A percentile compares a stretch with the other conserved stretches of the same genome.
Evolutionary conservation across 2,113 vertebrate genomes (phyloP).

Genomic region (Prinia subflava): DNA sequence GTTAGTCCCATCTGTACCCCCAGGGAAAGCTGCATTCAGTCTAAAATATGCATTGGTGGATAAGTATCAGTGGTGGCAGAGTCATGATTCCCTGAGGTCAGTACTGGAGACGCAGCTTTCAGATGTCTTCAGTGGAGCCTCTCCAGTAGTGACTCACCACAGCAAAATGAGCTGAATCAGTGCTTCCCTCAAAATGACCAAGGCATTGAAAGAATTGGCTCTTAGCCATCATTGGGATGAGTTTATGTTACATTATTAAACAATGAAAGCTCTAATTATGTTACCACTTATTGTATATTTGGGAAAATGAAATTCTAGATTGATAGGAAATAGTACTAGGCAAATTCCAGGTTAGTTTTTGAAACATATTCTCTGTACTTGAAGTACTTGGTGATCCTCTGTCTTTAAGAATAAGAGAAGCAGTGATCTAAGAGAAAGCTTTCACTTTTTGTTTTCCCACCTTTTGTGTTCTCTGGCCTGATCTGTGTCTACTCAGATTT

Average conservation of each 20-base stretch:
- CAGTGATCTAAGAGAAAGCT: not conserved
- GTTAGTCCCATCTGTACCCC: not conserved
- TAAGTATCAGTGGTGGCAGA: constrained; percentile 21
- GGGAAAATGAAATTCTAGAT: not conserved
- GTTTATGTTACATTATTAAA: not conserved
- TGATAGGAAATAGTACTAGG: not conserved
- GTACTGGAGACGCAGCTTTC: not conserved
- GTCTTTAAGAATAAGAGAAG: not conserved
- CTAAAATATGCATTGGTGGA: not conserved
- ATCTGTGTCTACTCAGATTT: not conserved
- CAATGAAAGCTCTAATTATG: not conserved
- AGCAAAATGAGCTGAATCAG: not conserved
- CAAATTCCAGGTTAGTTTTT: not conserved
- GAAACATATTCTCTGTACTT: not conserved
- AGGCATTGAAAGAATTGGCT: not conserved
- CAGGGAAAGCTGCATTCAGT: not conserved
- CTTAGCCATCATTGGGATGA: not conserved
- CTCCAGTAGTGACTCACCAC: constrained; percentile 20
- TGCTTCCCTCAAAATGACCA: not conserved
- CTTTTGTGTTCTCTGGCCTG: not conserved
- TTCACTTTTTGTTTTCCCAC: not conserved
- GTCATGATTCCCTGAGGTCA: constrained; percentile 10
- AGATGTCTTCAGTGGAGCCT: not conserved
- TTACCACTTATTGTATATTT: not conserved
- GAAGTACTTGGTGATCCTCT: not conserved